Evolutionary conservation across 2,888 invertebrate species (phyloP).

Genomic region (Philhelius pedissequus): DNA sequence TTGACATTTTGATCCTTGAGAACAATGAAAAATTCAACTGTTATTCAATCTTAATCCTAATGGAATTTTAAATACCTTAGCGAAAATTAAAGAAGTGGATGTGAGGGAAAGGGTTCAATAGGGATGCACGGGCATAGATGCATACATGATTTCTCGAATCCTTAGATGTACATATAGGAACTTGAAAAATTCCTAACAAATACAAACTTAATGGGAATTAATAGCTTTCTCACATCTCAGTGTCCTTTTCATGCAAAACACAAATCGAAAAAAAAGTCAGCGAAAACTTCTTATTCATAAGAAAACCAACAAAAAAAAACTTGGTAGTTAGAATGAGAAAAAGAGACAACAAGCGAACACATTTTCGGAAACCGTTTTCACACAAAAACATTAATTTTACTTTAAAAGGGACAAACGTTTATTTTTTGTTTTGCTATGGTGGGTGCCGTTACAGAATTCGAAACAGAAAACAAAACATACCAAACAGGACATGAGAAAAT

Average conservation of each 20-base stretch:
- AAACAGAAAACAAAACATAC: conserved; percentile 24
- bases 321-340: not conserved
- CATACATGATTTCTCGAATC: not conserved
- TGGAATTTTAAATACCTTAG: not conserved
- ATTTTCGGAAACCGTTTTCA: not conserved
- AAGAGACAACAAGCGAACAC: not conserved
- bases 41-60: conserved; percentile 9
- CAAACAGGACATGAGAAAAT: conserved; percentile 9
- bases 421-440: conserved; percentile 14
- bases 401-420: conserved; percentile 63
- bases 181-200: conserved; percentile 20
- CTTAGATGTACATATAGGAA: not conserved
- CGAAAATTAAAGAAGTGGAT: not conserved
- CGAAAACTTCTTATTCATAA: conserved; percentile 17
- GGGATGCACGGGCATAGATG: too few species aligned
- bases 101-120: not conserved
- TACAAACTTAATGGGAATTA: conserved; percentile 57
- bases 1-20: conserved; percentile 5
- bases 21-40: conserved; percentile 16
- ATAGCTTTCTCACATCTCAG: conserved; percentile 11
- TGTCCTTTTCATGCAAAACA: not conserved
- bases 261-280: not conserved
- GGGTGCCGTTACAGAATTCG: not conserved
- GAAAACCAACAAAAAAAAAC: not conserved
- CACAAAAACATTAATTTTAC: conserved; percentile 58